Evolutionary conservation across 2,888 invertebrate genomes (phyloP).

Genomic region (Mactromeris polynyma): DNA sequence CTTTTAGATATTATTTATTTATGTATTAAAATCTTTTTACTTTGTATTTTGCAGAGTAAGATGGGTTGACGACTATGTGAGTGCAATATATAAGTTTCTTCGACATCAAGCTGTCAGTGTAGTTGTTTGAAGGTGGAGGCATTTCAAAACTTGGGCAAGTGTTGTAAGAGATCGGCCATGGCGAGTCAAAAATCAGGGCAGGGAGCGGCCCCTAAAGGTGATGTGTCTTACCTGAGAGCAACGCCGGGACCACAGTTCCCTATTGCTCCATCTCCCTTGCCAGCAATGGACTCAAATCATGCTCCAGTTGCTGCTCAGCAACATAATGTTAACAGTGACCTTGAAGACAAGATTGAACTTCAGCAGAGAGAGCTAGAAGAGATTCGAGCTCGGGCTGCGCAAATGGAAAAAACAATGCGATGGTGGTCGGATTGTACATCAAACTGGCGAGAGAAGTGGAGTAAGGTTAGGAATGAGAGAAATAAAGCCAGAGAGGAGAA

Average conservation of each 20-base stretch:
- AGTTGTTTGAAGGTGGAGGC: background rate
- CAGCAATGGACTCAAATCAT: conserved; percentile 71
- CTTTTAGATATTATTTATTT: too few relatives aligned
- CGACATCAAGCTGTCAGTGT: background rate
- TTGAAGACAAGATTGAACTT: conserved; percentile 89
- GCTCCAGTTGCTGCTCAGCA: conserved; percentile 71
- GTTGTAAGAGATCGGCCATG: conserved; percentile 15
- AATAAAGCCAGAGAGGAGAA: conserved; percentile 97
- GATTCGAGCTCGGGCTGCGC: conserved; percentile 96
- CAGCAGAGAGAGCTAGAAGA: conserved; percentile 95
- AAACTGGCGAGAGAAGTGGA: conserved; percentile 98
- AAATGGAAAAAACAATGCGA: conserved; percentile 99
- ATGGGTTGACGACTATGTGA: background rate
- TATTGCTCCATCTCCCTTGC: conserved; percentile 73
- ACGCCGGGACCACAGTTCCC: conserved; percentile 65
- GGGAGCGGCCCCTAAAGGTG: conserved; percentile 72
- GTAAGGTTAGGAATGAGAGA: conserved; percentile 94
- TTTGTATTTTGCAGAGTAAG: background rate
- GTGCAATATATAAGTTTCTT: background rate
- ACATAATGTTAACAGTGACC: conserved; percentile 80
- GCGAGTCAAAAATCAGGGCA: conserved; percentile 73
- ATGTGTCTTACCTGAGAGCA: conserved; percentile 83
- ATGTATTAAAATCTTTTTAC: background rate
- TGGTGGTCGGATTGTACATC: conserved; percentile 99
- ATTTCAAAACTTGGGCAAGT: background rate